Percentiles rank a stretch among this genome's conserved stretches.
Conservation (phyloP, 2,113 vertebrate species). For the Pelodiscus sinensis region DNA sequence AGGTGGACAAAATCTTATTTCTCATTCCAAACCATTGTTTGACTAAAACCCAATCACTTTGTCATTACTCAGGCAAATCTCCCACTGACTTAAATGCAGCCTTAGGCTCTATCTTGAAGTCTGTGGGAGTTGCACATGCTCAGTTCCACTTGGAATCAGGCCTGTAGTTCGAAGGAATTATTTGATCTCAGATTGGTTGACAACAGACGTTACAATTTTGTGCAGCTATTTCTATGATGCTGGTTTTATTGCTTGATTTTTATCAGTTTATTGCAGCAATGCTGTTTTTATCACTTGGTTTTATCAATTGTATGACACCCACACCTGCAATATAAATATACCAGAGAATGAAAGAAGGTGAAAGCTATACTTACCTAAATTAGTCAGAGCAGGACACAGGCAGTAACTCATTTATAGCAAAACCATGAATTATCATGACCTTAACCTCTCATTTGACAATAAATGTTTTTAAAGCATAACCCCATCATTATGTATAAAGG, state of each 20-base stretch:
- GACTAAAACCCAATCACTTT: neutral
- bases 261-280: neutral
- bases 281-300: neutral
- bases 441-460: neutral
- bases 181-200: neutral
- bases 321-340: neutral
- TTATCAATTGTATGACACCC: neutral
- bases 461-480: conserved; percentile 8
- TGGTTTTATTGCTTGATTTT: neutral
- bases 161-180: neutral
- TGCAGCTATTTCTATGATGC: neutral
- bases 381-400: neutral
- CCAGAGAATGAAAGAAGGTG: neutral
- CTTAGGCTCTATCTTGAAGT: neutral
- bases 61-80: neutral
- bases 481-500: conserved; percentile 1
- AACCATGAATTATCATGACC: neutral
- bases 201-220: neutral
- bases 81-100: neutral
- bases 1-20: neutral
- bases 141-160: neutral
- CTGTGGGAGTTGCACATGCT: neutral
- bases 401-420: neutral
- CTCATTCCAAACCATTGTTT: neutral
- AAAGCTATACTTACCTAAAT: conserved; percentile 5